Evolutionary conservation across 2,888 invertebrate species (phyloP).

Genomic region (Caenorhabditis virilis): DNA sequence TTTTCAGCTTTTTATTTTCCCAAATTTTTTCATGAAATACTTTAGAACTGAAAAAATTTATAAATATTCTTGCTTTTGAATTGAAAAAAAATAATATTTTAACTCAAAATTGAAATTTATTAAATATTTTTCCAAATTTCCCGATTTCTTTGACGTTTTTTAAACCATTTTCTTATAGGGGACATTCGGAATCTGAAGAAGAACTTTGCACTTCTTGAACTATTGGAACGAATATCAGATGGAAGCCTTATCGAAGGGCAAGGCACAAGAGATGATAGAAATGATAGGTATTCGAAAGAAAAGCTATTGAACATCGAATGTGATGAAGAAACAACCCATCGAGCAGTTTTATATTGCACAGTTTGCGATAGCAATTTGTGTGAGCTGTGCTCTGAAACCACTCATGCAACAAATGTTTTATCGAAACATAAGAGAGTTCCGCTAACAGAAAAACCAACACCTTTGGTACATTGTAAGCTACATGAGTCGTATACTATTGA

Average conservation of each 20-base stretch:
- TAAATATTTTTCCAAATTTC: not conserved
- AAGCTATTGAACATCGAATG: slow-evolving; percentile 69
- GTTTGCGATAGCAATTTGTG: slow-evolving; percentile 73
- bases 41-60: not conserved
- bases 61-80: not conserved
- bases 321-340: slow-evolving; percentile 74
- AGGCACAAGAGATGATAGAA: not conserved
- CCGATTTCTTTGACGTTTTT: not conserved
- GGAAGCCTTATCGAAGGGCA: not conserved
- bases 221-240: slow-evolving; percentile 72
- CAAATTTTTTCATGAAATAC: not conserved
- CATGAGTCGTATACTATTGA: slow-evolving; percentile 74
- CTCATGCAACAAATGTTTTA: slow-evolving; percentile 73
- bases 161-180: slow-evolving; percentile 1
- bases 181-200: slow-evolving; percentile 73
- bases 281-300: slow-evolving; percentile 29
- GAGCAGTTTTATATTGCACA: slow-evolving; percentile 74
- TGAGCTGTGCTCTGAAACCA: slow-evolving; percentile 71
- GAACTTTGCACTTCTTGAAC: slow-evolving; percentile 74
- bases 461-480: slow-evolving; percentile 73
- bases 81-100: not conserved
- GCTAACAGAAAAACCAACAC: slow-evolving; percentile 73
- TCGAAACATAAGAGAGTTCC: slow-evolving; percentile 73
- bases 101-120: not conserved
- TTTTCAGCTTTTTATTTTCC: not conserved